Evolutionary conservation across 2,888 invertebrate genomes (phyloP).

Genomic region (Pandemis corylana): DNA sequence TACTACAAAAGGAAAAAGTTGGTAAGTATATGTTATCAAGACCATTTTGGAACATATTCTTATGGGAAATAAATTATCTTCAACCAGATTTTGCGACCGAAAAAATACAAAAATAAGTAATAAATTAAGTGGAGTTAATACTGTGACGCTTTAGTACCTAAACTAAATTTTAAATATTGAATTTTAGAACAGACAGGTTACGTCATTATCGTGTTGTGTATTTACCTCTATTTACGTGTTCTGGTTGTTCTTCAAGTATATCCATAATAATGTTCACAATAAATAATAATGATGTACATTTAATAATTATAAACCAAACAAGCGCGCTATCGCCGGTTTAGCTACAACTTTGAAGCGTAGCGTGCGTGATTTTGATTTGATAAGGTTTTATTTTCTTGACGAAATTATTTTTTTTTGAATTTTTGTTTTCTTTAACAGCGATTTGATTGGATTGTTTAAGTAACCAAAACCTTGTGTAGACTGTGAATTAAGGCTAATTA

Average conservation of each 20-base stretch:
- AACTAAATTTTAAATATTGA: too few relatives aligned
- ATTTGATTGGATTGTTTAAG: neutral
- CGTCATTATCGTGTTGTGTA: too few relatives aligned
- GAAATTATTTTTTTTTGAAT: neutral
- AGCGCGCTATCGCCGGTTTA: neutral
- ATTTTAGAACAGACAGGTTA: too few relatives aligned
- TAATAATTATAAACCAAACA: neutral
- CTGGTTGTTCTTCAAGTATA: too few relatives aligned
- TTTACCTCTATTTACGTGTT: too few relatives aligned
- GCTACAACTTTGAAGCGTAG: neutral
- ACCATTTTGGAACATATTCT: too few relatives aligned
- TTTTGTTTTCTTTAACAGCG: neutral
- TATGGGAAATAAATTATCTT: too few relatives aligned
- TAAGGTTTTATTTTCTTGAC: neutral
- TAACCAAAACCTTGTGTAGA: neutral
- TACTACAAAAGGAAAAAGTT: neutral
- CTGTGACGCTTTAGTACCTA: too few relatives aligned
- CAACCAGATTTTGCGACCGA: neutral
- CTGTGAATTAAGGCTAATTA: conserved; percentile 4
- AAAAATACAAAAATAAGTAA: neutral
- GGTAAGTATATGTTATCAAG: neutral
- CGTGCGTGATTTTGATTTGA: neutral
- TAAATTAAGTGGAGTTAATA: too few relatives aligned
- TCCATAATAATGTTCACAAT: neutral
- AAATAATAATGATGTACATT: neutral